These are phyloP conservation scores for Dendroctonus valens DNA, from an alignment of 1,140 invertebrate species.

Conservation along the genomic window DNA sequence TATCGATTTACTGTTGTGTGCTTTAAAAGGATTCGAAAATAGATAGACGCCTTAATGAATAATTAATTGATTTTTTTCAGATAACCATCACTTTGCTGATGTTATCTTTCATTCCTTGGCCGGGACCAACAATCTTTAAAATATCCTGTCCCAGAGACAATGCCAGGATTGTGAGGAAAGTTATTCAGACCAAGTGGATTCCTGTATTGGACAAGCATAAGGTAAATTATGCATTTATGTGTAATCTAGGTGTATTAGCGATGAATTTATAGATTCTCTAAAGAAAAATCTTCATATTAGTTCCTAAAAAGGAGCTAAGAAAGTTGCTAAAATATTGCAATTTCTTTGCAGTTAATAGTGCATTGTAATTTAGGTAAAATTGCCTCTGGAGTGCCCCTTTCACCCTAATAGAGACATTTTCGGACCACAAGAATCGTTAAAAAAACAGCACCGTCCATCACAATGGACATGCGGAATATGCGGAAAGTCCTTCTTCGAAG, in stretches of 20 bases:
- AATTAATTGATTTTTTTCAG: conserved; percentile 27
- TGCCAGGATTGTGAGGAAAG: conserved; percentile 82
- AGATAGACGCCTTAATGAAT: conserved; percentile 1
- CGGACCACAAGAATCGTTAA: conserved; percentile 76
- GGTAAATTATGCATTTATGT: conserved; percentile 38
- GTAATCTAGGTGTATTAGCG: neutral
- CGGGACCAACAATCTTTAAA: conserved; percentile 79
- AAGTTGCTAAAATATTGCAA: too few species aligned
- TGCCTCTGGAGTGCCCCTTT: conserved; percentile 87
- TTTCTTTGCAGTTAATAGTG: too few species aligned
- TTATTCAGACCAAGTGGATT: conserved; percentile 88
- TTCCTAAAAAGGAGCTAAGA: too few species aligned
- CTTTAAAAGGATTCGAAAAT: neutral
- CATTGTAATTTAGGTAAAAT: conserved; percentile 47
- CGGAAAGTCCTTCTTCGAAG: conserved; percentile 89
- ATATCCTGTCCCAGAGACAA: conserved; percentile 85
- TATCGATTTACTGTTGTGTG: neutral
- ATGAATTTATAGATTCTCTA: neutral
- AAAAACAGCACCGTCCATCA: conserved; percentile 76
- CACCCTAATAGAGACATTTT: conserved; percentile 85
- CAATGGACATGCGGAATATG: conserved; percentile 91
- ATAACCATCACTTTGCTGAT: conserved; percentile 66
- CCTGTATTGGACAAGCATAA: conserved; percentile 84
- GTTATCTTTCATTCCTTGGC: conserved; percentile 81
- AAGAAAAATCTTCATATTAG: too few species aligned